Conservation (phyloP, 2,797 vertebrate species). For the Molossus molossus region DNA sequence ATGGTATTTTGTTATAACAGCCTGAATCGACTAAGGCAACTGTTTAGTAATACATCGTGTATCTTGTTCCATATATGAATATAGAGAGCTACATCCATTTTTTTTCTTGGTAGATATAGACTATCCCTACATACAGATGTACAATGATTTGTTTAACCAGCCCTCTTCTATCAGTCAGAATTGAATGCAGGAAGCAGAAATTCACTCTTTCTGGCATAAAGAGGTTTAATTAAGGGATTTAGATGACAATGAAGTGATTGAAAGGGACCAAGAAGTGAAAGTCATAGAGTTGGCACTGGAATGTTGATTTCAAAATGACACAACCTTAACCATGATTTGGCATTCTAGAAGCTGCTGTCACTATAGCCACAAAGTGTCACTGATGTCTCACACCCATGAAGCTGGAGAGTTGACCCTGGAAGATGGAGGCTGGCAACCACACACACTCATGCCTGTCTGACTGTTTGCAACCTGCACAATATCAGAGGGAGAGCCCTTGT, state of each 20-base stretch:
- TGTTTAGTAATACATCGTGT: background rate
- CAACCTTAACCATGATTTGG: background rate
- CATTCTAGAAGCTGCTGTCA: constrained; percentile 50
- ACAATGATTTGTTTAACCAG: background rate
- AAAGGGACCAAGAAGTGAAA: background rate
- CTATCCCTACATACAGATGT: background rate
- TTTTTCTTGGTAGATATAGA: background rate
- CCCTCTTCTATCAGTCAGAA: background rate
- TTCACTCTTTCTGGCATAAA: constrained; percentile 29
- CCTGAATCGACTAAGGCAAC: background rate
- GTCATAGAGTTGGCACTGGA: background rate
- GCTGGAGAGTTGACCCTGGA: background rate
- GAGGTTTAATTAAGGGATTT: background rate
- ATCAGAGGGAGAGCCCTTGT: background rate
- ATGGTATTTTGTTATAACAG: background rate
- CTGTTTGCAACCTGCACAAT: background rate
- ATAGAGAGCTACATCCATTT: background rate
- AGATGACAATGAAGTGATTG: background rate
- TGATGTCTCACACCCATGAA: background rate
- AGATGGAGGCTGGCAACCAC: background rate
- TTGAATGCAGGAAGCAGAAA: constrained; percentile 43
- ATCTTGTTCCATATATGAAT: background rate
- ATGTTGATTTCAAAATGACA: constrained; percentile 42
- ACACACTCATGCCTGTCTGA: background rate
- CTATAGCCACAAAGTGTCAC: background rate